These are phyloP conservation scores for Cygnus atratus DNA, from an alignment of 2,113 vertebrate species.

Conservation along the genomic window DNA sequence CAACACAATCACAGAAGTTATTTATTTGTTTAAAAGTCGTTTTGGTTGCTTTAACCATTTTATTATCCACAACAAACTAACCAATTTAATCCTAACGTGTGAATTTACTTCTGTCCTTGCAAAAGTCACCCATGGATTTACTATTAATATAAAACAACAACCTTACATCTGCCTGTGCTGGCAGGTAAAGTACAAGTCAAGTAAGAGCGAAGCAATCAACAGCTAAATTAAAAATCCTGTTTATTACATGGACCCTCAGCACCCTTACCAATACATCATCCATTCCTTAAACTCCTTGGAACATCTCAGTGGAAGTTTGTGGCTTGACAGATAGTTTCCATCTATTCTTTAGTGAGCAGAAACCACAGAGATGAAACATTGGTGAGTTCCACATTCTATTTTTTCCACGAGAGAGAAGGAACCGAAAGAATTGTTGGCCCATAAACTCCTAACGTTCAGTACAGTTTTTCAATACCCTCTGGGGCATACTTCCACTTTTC, in stretches of 20 bases:
- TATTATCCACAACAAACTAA: no score
- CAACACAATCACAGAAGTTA: not conserved
- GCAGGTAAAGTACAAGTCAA: not conserved
- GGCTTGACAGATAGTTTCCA: not conserved
- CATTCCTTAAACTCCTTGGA: not conserved
- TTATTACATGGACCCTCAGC: not conserved
- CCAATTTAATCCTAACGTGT: no score
- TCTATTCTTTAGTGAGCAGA: not conserved
- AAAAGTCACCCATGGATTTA: not conserved
- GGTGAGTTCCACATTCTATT: not conserved
- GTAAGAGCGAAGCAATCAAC: not conserved
- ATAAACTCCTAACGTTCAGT: not conserved
- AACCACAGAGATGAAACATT: not conserved
- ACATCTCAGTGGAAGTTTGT: not conserved
- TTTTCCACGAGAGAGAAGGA: not conserved
- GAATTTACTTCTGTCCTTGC: no score
- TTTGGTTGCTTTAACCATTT: no score
- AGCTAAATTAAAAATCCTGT: not conserved
- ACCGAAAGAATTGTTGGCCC: not conserved
- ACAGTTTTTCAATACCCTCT: not conserved
- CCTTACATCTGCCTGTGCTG: not conserved
- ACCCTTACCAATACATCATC: not conserved
- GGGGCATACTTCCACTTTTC: not conserved
- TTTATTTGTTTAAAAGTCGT: not conserved
- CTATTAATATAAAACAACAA: not conserved